Base-by-base conservation (phyloP, 2,113 vertebrate species). In the Cheilinus undulatus region DNA sequence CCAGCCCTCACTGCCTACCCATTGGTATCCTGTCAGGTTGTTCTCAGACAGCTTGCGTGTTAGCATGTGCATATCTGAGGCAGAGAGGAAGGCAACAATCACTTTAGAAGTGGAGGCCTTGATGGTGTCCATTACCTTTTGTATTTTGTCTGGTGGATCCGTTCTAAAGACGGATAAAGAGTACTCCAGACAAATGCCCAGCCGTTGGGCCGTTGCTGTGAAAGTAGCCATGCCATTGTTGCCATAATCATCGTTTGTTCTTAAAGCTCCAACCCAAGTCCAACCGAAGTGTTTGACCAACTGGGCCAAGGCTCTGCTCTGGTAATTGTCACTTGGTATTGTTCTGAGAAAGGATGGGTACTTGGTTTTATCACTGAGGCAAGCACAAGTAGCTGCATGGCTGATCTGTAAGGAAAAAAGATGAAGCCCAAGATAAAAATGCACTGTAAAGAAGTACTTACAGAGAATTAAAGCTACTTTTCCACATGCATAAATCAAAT, bases 1-100 rank as follows among this genome's bases (percentile, higher is more conserved):
- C 93, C 93, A 94, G 0, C 28, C 38, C 17, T 94, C 93, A 9
- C 22, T 92, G 8, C 92, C 93, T 0, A 94, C 87, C 93, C 93
- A 94, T 85, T 94, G 93, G 11, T 83, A 92, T 2, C 92, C 92
- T 12, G 79, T 90, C 40, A 94, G 30, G 64, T 94, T 93, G 27
- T 92, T 69, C 6, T 24, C 26, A 12, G 86, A 84, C 61, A 94
- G 45, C 38, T 86, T 76, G 5, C 63, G 53, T 57, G 93, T 38
- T 1, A 94, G 19, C 23, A 89, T 54, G 8, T 87, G 80, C 36
- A 92, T 20, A 42, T 94, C 93, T 67, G 85, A 73, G 40, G 71
- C 69, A 1, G 86, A 76, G 10, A 92, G 51, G 22, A 94, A 93
- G 5, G 87, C 65, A 0, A 94, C 84, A 40, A 94, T 92, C 3